Percentiles rank a stretch among this genome's conserved stretches.
Conservation (phyloP, 1,140 invertebrate species). For the Bombus superbus region DNA sequence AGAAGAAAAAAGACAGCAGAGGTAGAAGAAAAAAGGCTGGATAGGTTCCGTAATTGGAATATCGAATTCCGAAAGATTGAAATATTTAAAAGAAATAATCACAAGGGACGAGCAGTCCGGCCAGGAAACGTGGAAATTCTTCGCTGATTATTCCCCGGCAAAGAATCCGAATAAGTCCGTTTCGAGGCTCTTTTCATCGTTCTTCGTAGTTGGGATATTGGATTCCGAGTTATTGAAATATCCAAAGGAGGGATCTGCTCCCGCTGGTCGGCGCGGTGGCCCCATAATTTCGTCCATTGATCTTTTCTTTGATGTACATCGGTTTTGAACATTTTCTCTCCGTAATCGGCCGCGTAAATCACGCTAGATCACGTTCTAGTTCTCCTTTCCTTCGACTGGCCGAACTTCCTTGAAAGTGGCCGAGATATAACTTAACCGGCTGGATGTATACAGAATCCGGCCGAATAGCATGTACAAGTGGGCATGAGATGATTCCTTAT, state of each 20-base stretch:
- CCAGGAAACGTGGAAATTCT: constrained; percentile 39
- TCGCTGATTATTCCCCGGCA: constrained; percentile 42
- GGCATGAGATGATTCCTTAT: too few relatives aligned
- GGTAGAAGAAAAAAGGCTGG: neutral
- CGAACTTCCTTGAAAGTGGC: constrained; percentile 18
- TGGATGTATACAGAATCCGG: neutral
- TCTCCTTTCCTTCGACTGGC: neutral
- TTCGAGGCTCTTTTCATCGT: constrained; percentile 35
- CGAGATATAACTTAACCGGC: constrained; percentile 13
- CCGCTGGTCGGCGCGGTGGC: neutral
- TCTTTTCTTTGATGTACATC: constrained; percentile 22
- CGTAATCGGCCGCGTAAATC: constrained; percentile 40
- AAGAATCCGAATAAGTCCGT: constrained; percentile 46
- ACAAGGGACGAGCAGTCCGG: neutral
- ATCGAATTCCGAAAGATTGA: constrained; percentile 43
- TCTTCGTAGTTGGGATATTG: constrained; percentile 43
- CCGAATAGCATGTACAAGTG: too few relatives aligned
- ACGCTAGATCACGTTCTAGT: constrained; percentile 1
- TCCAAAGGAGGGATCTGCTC: constrained; percentile 1
- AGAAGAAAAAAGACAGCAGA: too few relatives aligned
- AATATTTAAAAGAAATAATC: constrained; percentile 57
- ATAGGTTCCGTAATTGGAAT: constrained; percentile 31
- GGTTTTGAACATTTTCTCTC: constrained; percentile 26
- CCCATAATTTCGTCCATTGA: constrained; percentile 41
- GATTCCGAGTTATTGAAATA: constrained; percentile 50